phyloP scores from a whole-genome alignment of 2,888 invertebrate genomes.

The Nomada ferruginata region DNA sequence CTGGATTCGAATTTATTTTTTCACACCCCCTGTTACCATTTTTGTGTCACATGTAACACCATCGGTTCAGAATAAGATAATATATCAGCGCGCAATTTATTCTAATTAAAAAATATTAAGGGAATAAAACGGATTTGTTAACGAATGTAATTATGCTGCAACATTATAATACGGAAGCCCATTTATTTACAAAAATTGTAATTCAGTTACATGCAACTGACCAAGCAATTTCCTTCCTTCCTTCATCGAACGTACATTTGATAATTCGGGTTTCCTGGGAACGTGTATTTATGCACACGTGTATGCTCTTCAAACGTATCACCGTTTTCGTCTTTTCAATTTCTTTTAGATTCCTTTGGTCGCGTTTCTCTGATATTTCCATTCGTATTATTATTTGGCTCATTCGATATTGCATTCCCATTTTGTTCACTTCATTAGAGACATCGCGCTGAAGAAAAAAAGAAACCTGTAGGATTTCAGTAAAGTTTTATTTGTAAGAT shows the following conservation, averaged over 20 bases:
- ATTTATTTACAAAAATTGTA: not conserved
- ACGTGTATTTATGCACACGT: not conserved
- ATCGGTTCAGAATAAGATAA: no score
- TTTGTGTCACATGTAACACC: no score
- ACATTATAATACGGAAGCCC: not conserved
- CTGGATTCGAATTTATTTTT: no score
- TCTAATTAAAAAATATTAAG: no score
- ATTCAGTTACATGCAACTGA: slow-evolving; percentile 11
- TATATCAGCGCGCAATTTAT: no score
- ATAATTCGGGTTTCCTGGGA: not conserved
- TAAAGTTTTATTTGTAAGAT: no score
- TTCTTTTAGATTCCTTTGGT: not conserved
- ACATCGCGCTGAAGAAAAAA: not conserved
- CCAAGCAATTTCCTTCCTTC: slow-evolving; percentile 18
- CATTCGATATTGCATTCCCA: slow-evolving; percentile 7
- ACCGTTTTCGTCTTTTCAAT: not conserved
- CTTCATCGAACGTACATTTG: not conserved
- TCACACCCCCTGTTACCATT: no score
- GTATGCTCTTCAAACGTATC: not conserved
- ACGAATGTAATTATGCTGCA: not conserved
- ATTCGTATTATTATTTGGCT: not conserved
- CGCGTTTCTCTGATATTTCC: not conserved
- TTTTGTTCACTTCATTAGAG: slow-evolving; percentile 21
- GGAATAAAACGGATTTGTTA: not conserved
- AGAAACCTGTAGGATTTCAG: not conserved